Evolutionary conservation across 2,888 invertebrate species (phyloP).

Genomic region (Mesorhabditis belari): DNA sequence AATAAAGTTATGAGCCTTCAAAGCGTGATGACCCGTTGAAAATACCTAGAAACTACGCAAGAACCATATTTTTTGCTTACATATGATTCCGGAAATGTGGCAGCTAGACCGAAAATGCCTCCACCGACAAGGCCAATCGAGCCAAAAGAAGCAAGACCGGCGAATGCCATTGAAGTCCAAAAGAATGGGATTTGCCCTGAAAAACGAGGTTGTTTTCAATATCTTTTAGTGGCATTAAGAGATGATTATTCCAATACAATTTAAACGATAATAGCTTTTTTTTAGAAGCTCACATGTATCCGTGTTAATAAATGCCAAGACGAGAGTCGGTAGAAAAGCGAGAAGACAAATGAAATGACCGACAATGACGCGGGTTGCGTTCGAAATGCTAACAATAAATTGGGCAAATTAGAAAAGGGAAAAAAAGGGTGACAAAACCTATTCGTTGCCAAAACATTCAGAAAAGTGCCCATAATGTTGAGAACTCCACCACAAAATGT

Average conservation of each 20-base stretch:
- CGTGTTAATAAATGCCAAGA: slow-evolving; percentile 24
- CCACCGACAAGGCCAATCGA: slow-evolving; percentile 33
- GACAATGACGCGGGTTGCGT: slow-evolving; percentile 22
- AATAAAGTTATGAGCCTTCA: too few relatives aligned
- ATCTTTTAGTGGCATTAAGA: too few relatives aligned
- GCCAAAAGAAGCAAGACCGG: slow-evolving; percentile 25
- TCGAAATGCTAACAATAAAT: slow-evolving; percentile 18
- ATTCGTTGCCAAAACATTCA: slow-evolving; percentile 25
- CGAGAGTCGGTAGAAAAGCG: slow-evolving; percentile 25
- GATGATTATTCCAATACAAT: too few relatives aligned
- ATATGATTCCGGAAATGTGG: slow-evolving; percentile 19
- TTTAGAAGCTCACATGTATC: slow-evolving; percentile 13
- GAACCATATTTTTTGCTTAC: slow-evolving; percentile 11
- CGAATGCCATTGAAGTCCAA: slow-evolving; percentile 20
- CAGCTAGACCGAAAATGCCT: slow-evolving; percentile 27
- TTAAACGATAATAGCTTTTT: too few relatives aligned
- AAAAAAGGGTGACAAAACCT: too few relatives aligned
- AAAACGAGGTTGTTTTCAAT: not conserved
- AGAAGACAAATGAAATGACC: slow-evolving; percentile 32
- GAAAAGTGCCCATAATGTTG: slow-evolving; percentile 24
- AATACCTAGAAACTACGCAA: too few relatives aligned
- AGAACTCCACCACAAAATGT: slow-evolving; percentile 26
- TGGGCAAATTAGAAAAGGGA: not conserved
- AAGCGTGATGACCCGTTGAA: too few relatives aligned
- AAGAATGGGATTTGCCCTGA: slow-evolving; percentile 26